Percentiles rank a stretch among this genome's conserved stretches.
Evolutionary conservation across 2,888 invertebrate species (phyloP).

Genomic region (Epinotia demarniana): DNA sequence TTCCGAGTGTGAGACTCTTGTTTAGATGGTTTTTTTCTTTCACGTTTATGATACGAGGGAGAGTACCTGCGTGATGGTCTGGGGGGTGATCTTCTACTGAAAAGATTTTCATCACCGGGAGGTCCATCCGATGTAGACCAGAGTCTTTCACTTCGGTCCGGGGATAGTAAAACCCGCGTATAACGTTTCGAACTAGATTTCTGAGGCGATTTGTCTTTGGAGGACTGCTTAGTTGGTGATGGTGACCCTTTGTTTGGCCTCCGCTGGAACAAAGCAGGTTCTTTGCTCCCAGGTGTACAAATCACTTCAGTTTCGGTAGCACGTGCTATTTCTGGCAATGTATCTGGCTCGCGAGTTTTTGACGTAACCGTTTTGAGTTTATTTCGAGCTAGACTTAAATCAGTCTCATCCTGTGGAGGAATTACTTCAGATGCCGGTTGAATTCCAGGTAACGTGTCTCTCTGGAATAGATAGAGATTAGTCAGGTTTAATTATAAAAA

Average conservation of each 20-base stretch:
- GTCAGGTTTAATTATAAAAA: not conserved
- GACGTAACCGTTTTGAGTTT: conserved; percentile 67
- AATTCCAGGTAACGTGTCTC: conserved; percentile 58
- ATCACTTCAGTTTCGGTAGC: conserved; percentile 66
- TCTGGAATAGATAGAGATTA: conserved; percentile 61
- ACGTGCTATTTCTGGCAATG: conserved; percentile 72
- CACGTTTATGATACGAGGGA: conserved; percentile 66
- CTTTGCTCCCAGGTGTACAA: conserved; percentile 71
- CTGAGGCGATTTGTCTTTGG: conserved; percentile 49
- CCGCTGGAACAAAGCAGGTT: conserved; percentile 76
- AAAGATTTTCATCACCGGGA: conserved; percentile 60
- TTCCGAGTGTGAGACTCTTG: conserved; percentile 52
- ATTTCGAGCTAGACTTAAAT: conserved; percentile 66
- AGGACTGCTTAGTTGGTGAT: conserved; percentile 50
- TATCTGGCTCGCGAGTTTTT: conserved; percentile 60
- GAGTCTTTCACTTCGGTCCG: conserved; percentile 58
- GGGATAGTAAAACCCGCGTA: conserved; percentile 75
- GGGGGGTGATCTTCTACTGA: conserved; percentile 65
- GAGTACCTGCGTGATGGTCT: conserved; percentile 56
- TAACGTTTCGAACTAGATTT: conserved; percentile 60
- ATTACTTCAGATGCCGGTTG: conserved; percentile 48
- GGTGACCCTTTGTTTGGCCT: conserved; percentile 64
- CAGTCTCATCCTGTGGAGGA: conserved; percentile 53
- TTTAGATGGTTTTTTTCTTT: conserved; percentile 66
- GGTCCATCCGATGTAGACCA: conserved; percentile 53